Percentiles rank a stretch among this genome's conserved stretches.
Evolutionary conservation across 2,797 vertebrate genomes (phyloP).

Genomic region (Pipistrellus nathusii): DNA sequence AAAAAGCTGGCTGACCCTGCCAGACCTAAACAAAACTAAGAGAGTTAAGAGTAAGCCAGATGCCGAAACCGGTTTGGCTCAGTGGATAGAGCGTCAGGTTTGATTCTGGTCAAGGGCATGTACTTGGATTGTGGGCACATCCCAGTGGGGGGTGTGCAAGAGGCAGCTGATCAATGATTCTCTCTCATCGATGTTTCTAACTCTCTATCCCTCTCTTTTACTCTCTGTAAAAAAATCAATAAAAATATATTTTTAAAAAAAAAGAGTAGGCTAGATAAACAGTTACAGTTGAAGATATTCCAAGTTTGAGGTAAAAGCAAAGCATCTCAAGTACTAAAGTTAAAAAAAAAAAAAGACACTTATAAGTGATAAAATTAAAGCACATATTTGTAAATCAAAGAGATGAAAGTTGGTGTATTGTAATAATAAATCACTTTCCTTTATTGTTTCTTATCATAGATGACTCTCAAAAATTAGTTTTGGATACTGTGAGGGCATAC

Average conservation of each 20-base stretch:
- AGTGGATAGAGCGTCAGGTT: too few relatives aligned
- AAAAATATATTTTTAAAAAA: too few relatives aligned
- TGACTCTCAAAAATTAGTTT: constrained; percentile 30
- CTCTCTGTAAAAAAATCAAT: too few relatives aligned
- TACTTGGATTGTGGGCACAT: too few relatives aligned
- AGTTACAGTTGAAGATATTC: constrained; percentile 30
- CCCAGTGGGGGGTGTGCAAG: too few relatives aligned
- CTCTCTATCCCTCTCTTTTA: too few relatives aligned
- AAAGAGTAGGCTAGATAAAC: not conserved
- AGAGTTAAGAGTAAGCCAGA: not conserved
- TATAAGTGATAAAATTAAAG: not conserved
- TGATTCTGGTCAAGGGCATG: too few relatives aligned
- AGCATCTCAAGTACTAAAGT: not conserved
- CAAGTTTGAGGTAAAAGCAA: constrained; percentile 42
- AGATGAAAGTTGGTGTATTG: not conserved
- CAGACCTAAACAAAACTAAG: constrained; percentile 30
- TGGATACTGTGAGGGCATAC: not conserved
- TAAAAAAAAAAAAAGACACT: not conserved
- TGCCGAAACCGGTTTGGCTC: not conserved
- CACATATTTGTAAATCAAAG: not conserved
- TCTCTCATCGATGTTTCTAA: too few relatives aligned
- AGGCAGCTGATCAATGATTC: too few relatives aligned
- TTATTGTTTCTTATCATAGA: constrained; percentile 12
- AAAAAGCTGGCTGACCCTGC: not conserved
- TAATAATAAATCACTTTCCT: not conserved